These are phyloP conservation scores for Raja brachyura DNA, from an alignment of 2,113 vertebrate genomes.

Conservation along the genomic window DNA sequence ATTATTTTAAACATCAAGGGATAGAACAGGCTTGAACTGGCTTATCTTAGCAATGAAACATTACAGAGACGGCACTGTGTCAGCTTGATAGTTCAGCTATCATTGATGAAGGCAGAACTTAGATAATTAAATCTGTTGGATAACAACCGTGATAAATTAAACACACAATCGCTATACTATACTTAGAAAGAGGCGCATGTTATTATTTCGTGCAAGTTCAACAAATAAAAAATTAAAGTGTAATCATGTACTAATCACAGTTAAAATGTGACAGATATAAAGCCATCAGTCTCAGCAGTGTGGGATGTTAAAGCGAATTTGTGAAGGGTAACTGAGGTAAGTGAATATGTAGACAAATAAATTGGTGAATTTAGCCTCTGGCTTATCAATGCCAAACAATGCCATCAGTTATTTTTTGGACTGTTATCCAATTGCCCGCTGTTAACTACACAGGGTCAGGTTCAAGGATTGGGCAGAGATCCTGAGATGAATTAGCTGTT, in stretches of 20 bases:
- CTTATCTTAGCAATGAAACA: slow-evolving; percentile 5
- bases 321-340: background rate
- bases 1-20: background rate
- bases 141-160: slow-evolving; percentile 1
- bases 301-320: background rate
- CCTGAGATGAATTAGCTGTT: background rate
- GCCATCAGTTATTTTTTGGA: background rate
- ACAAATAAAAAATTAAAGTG: background rate
- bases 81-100: background rate
- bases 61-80: background rate
- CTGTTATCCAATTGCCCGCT: background rate
- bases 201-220: background rate
- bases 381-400: background rate
- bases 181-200: background rate
- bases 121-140: background rate
- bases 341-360: background rate
- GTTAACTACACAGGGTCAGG: background rate
- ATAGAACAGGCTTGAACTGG: slow-evolving; percentile 5
- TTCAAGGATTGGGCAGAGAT: background rate
- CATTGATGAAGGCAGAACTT: background rate
- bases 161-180: background rate
- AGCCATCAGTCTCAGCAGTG: background rate
- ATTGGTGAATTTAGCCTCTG: background rate
- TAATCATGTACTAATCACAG: background rate
- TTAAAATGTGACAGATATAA: background rate